A percentile compares a stretch with the other conserved stretches of the same genome.
phyloP scores from a whole-genome alignment of 2,113 vertebrate genomes.

The Malaclemys terrapin region DNA sequence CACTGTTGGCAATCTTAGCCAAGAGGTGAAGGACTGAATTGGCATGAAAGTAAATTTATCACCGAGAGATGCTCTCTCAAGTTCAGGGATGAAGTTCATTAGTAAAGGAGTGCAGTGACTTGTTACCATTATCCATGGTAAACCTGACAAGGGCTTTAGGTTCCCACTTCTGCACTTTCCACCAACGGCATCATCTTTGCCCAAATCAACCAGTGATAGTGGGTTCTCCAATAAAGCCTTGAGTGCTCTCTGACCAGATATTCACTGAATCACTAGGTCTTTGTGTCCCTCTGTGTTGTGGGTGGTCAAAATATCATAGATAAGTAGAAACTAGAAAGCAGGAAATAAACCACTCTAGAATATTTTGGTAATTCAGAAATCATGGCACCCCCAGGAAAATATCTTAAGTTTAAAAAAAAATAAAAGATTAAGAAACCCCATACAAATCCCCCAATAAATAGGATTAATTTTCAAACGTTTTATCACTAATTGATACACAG shows the following conservation, averaged over 20 bases:
- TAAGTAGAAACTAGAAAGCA: neutral
- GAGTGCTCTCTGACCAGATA: neutral
- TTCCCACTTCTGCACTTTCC: neutral
- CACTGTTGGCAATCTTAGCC: neutral
- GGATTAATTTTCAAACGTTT: neutral
- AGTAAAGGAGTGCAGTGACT: neutral
- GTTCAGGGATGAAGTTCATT: fast-evolving
- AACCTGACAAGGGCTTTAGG: neutral
- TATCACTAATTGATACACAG: neutral
- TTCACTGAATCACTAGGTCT: neutral
- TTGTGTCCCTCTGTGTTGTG: neutral
- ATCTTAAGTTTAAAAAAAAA: neutral
- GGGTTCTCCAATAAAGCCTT: neutral
- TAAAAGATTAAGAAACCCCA: neutral
- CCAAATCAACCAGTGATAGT: neutral
- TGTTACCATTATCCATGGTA: neutral
- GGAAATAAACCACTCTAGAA: neutral
- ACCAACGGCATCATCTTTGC: neutral
- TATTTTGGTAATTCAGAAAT: neutral
- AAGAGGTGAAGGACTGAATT: neutral
- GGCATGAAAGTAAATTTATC: neutral
- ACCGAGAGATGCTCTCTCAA: neutral
- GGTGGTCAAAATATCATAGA: neutral
- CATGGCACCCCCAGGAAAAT: neutral
- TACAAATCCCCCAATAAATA: neutral